A percentile compares a stretch with the other conserved stretches of the same genome.
These are phyloP conservation scores for Aphis craccivora DNA, from an alignment of 1,140 invertebrate genomes.

Conservation along the genomic window DNA sequence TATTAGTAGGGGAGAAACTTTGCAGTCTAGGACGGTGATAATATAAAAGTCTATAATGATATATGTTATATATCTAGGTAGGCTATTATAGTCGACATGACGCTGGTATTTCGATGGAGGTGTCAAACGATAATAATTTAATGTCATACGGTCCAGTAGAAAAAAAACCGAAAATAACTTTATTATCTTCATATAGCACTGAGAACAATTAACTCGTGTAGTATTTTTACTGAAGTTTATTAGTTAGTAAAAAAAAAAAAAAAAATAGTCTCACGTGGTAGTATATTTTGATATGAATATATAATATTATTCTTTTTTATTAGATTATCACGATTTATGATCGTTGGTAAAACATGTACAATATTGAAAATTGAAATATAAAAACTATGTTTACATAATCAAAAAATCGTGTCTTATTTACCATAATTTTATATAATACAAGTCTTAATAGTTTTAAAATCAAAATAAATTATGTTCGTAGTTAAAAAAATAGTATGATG, in stretches of 20 bases:
- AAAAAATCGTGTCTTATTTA: not conserved
- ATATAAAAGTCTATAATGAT: not conserved
- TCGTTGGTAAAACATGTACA: not conserved
- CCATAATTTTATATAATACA: not conserved
- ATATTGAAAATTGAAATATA: not conserved
- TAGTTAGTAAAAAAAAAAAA: not conserved
- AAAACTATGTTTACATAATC: not conserved
- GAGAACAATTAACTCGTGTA: not conserved
- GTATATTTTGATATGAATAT: not conserved
- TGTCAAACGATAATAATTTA: slow-evolving; percentile 48
- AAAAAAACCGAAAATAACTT: slow-evolving; percentile 16
- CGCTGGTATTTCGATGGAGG: not conserved
- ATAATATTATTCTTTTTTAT: not conserved
- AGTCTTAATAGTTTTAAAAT: not conserved
- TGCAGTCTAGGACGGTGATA: slow-evolving; percentile 4
- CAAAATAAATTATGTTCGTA: not conserved
- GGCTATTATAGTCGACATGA: not conserved
- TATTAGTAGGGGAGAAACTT: not conserved
- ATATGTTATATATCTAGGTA: not conserved
- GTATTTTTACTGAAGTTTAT: not conserved
- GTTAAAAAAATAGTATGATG: not conserved
- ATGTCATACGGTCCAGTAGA: not conserved
- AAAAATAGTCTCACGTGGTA: not conserved
- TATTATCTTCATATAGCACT: not conserved
- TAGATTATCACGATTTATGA: not conserved